Base-by-base conservation (phyloP, 2,113 vertebrate genomes). In the Taxidea taxus region DNA sequence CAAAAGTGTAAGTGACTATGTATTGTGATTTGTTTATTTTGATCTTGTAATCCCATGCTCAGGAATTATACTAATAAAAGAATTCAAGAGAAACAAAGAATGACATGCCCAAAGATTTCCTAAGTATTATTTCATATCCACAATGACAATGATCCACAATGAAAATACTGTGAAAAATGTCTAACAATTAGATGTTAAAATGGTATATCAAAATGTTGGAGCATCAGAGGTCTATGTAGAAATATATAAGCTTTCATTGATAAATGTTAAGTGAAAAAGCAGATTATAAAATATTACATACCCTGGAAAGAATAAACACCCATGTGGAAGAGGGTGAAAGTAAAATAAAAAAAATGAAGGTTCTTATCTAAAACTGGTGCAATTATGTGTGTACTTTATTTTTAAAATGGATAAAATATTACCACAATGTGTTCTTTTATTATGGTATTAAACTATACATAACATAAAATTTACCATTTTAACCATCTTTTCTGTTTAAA, bases 401-500 rank as follows among this genome's bases (percentile, higher is more conserved):
- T 93, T 66, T n/a, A 42, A 84, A 92, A 88, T 95, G 27, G 81
- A 86, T 83, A 87, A 70, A 87, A 75, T 44, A 56, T 62, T 34
- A 39, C 87, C n/a, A 68, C 18, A 54, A 60, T 34, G 16, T 54
- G 15, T 64, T 49, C 31, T 75, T 84, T 60, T 14, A 80, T 75
- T 44, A 80, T 58, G 66, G n/a, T 56, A 9, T 4, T 42, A 68
- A 93, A 66, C 47, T 34, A 81, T 1, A 29, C 11, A 66, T 23
- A 39, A 51, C 20, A 49, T 91, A 86, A 90, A 81, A 94, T 47
- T 84, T 70, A 78, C 25, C n/a, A 87, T 37, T 47, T 75, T 56
- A 21, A 54, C 13, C 42, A 90, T 37, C 25, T 64, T 75, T 51
- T 51, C 37, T 87, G 23, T 31, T 6, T 68, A 68, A 68, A 37